Percentiles rank a stretch among this genome's conserved stretches.
phyloP scores from a whole-genome alignment of 2,888 invertebrate genomes.

The Phania funesta region DNA sequence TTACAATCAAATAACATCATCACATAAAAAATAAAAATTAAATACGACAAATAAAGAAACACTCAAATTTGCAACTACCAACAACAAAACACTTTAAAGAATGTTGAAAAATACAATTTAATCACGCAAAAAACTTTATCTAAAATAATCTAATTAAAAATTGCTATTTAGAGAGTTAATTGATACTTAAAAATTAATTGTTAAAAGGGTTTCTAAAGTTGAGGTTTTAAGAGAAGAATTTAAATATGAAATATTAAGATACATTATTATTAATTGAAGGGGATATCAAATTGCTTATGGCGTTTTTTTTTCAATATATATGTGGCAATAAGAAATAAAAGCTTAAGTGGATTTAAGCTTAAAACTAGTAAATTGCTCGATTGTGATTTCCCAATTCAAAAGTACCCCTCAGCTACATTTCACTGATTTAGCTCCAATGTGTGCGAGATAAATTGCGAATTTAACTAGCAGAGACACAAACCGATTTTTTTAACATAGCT shows the following conservation, averaged over 20 bases:
- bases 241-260: neutral
- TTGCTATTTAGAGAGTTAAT: conserved; percentile 52
- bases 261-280: neutral
- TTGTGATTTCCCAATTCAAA: no score
- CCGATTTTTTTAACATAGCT: no score
- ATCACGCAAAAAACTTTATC: neutral
- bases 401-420: no score
- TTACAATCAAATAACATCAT: conserved; percentile 58
- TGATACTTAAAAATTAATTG: conserved; percentile 42
- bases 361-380: no score
- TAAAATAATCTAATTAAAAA: conserved; percentile 24
- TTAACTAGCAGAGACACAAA: no score
- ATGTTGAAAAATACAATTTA: neutral
- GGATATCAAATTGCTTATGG: conserved; percentile 11
- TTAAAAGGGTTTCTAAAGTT: conserved; percentile 57
- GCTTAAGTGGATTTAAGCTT: no score
- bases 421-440: no score
- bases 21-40: conserved; percentile 12
- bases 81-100: neutral
- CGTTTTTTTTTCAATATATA: no score
- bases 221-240: conserved; percentile 2
- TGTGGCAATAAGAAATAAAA: no score
- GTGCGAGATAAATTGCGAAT: no score
- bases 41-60: conserved; percentile 10
- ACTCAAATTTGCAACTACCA: conserved; percentile 28